Evolutionary conservation across 1,140 invertebrate genomes (phyloP).

Genomic region (Monomorium pharaonis): DNA sequence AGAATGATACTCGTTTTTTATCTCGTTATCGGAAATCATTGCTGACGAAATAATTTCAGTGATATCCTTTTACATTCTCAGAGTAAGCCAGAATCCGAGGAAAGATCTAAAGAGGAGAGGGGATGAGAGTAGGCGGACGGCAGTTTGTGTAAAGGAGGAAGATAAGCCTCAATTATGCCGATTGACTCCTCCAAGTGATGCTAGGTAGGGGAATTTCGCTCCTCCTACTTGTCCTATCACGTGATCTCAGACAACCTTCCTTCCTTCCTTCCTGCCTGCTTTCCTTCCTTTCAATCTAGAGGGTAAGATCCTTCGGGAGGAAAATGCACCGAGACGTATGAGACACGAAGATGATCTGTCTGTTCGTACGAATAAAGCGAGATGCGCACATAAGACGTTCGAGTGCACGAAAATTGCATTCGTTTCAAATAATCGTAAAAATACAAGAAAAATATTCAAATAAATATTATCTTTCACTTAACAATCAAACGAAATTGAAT

Average conservation of each 20-base stretch:
- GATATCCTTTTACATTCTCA: neutral
- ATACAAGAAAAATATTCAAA: neutral
- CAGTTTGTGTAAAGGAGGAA: conserved; percentile 75
- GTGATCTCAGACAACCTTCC: conserved; percentile 77
- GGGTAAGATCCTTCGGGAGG: conserved; percentile 9
- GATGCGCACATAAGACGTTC: neutral
- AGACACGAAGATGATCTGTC: neutral
- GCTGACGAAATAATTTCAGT: neutral
- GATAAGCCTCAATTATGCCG: conserved; percentile 82
- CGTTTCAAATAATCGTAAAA: neutral
- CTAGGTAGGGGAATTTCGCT: conserved; percentile 79
- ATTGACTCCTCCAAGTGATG: conserved; percentile 79
- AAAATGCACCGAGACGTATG: neutral
- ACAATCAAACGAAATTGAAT: conserved; percentile 1
- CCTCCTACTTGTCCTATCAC: conserved; percentile 82
- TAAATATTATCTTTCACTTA: neutral
- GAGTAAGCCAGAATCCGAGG: neutral
- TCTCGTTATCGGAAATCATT: neutral
- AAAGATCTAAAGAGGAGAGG: conserved; percentile 36
- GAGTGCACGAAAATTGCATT: neutral
- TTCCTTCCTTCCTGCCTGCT: conserved; percentile 65
- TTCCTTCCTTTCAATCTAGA: conserved; percentile 26
- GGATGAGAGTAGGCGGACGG: conserved; percentile 67
- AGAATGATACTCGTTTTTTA: neutral
- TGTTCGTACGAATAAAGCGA: neutral